Evolutionary conservation across 2,888 invertebrate genomes (phyloP).

Genomic region (Cerastoderma edule): DNA sequence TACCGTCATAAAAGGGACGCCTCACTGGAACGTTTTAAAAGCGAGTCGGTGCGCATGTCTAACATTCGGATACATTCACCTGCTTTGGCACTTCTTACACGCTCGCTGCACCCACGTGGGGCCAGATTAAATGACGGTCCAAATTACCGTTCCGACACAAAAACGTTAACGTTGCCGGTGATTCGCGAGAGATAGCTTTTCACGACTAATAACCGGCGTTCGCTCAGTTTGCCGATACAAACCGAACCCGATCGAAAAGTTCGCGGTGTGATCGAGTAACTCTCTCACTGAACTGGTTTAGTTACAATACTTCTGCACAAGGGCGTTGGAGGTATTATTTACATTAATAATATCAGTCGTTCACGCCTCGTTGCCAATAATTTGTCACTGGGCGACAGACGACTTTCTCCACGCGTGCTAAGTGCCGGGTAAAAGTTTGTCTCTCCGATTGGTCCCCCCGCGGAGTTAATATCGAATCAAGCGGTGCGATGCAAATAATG

Average conservation of each 20-base stretch:
- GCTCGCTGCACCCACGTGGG: constrained; percentile 44
- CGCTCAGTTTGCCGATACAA: constrained; percentile 6
- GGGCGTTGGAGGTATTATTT: constrained; percentile 60
- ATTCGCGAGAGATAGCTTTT: constrained; percentile 24
- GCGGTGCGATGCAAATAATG: constrained; percentile 27
- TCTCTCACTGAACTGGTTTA: no score
- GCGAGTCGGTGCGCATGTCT: constrained; percentile 57
- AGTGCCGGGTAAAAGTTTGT: constrained; percentile 31
- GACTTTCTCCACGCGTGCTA: constrained; percentile 31
- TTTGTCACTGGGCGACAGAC: constrained; percentile 46
- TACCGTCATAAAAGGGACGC: constrained; percentile 56
- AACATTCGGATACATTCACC: constrained; percentile 58
- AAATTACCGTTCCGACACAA: constrained; percentile 50
- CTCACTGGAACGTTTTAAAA: constrained; percentile 51
- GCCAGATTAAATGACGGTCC: constrained; percentile 32
- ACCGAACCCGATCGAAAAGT: background rate
- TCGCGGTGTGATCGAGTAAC: no score
- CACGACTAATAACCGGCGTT: constrained; percentile 9
- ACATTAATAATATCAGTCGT: constrained; percentile 42
- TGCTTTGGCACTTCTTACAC: constrained; percentile 50
- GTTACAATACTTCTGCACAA: no score
- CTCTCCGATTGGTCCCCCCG: constrained; percentile 35
- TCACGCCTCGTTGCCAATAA: constrained; percentile 51
- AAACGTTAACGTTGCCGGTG: constrained; percentile 24
- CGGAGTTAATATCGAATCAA: constrained; percentile 35